phyloP scores from a whole-genome alignment of 2,113 vertebrate genomes.

The Thymallus thymallus region DNA sequence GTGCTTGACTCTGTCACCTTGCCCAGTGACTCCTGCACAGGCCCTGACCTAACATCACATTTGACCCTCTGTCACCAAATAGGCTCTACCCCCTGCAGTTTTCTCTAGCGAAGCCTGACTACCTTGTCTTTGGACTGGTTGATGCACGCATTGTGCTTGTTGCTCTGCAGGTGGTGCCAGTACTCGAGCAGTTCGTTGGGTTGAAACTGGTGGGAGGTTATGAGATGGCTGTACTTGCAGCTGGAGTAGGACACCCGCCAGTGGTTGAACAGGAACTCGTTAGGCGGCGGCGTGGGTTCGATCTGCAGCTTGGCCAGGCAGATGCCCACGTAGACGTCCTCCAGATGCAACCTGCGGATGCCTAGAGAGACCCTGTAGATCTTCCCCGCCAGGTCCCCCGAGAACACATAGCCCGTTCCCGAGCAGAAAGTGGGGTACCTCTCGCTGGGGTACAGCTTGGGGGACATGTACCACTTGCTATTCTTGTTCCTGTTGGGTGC shows the following conservation, averaged over 20 bases:
- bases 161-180: conserved; percentile 94
- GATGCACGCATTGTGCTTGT: conserved; percentile 89
- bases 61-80: not conserved
- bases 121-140: conserved; percentile 80
- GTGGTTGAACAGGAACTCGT: conserved; percentile 95
- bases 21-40: not conserved
- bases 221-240: conserved; percentile 96
- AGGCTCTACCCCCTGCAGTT: conserved; percentile 65
- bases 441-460: conserved; percentile 84
- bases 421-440: conserved; percentile 96
- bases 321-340: conserved; percentile 94
- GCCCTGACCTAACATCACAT: not conserved
- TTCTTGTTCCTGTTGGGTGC: conserved; percentile 90
- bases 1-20: no score
- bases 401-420: conserved; percentile 95
- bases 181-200: conserved; percentile 92
- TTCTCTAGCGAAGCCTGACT: conserved; percentile 75
- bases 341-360: conserved; percentile 86
- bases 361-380: conserved; percentile 86
- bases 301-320: conserved; percentile 89
- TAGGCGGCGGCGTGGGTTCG: conserved; percentile 87
- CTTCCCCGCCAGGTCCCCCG: conserved; percentile 88
- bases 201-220: conserved; percentile 95
- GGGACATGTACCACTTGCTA: conserved; percentile 97
- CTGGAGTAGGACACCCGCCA: conserved; percentile 95